Evolutionary conservation across 2,888 invertebrate genomes (phyloP).

Genomic region (Prenolepis imparis): DNA sequence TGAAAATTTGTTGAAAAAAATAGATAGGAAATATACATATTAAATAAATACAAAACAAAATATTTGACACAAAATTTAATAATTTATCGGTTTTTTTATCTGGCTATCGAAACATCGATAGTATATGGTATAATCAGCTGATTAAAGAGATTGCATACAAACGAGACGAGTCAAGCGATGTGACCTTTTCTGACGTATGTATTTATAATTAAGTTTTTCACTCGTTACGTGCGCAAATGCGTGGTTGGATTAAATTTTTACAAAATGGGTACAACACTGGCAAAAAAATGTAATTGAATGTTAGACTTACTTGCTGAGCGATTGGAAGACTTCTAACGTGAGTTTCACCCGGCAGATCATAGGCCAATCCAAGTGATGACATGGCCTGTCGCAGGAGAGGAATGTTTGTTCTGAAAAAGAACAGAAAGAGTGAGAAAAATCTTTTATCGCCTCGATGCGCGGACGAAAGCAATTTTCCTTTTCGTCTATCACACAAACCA

Average conservation of each 20-base stretch:
- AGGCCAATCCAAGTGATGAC: slow-evolving; percentile 92
- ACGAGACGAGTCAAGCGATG: neutral
- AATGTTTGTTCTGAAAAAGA: slow-evolving; percentile 90
- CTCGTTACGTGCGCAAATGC: neutral
- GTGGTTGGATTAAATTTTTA: neutral
- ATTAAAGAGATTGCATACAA: neutral
- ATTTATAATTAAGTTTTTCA: neutral
- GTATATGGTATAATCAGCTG: neutral
- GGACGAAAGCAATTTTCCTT: slow-evolving; percentile 45
- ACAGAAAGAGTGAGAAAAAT: slow-evolving; percentile 26
- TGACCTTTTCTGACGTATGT: neutral
- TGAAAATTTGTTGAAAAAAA: neutral
- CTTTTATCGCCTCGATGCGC: neutral
- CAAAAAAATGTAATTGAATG: neutral
- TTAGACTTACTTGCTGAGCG: slow-evolving; percentile 90
- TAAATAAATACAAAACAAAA: neutral
- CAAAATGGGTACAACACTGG: neutral
- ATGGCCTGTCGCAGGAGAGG: slow-evolving; percentile 92
- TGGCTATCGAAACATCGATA: neutral
- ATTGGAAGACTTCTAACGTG: slow-evolving; percentile 91
- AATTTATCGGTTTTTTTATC: neutral
- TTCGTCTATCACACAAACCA: neutral
- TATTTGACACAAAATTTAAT: neutral
- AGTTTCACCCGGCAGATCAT: slow-evolving; percentile 93
- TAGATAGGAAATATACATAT: neutral